Evolutionary conservation across 2,888 invertebrate species (phyloP), one percentile per base, ranked within the genome.

Genomic region (Leptopilina myrica): DNA sequence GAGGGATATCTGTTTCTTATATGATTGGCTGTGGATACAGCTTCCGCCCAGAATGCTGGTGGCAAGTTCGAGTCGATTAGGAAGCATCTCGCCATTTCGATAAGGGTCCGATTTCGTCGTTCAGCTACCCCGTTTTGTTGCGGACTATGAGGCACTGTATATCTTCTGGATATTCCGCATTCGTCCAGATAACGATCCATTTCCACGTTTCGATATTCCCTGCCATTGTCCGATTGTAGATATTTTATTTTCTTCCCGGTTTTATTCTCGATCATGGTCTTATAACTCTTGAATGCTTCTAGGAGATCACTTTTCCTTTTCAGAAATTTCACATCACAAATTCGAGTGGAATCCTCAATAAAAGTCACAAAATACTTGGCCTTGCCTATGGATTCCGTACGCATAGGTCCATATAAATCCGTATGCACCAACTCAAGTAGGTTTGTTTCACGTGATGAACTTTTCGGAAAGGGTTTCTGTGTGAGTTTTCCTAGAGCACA

Each of bases 21-120:
- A 33, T 80, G 66, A 59, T 77, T 77, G 8, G 77, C 77, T 20
- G 77, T 80, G 11, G 65, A 75, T 2, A 78, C 59, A 49, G 80
- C 78, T 43, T 81, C 81, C 1, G 77, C 79, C 77, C 75, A 79
- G 64, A 81, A 81, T 7, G 62, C 14, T 15, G 76, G 53, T 26
- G 80, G 80, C 67, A 80, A 40, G 9, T 49, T 65, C 46, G 76
- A 64, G 20, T 80, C 62, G 46, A 80, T 67, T 33, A 80, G 26
- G 2, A 80, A 65, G 67, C 59, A 62, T 15, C 59, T 62, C 8
- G 59, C 59, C 59, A 62, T 62, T 5, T 62, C 59, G 6, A 62
- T 76, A 76, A 64, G 77, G 73, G 69, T 62, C 65, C 59, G 5
- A 43, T 80, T 78, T 78, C 69, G 78, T 7, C 59, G n/a, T 62